A percentile compares a stretch with the other conserved stretches of the same genome.
These are phyloP conservation scores for Tetraodon nigroviridis DNA, from an alignment of 2,113 vertebrate genomes.

Conservation along the genomic window DNA sequence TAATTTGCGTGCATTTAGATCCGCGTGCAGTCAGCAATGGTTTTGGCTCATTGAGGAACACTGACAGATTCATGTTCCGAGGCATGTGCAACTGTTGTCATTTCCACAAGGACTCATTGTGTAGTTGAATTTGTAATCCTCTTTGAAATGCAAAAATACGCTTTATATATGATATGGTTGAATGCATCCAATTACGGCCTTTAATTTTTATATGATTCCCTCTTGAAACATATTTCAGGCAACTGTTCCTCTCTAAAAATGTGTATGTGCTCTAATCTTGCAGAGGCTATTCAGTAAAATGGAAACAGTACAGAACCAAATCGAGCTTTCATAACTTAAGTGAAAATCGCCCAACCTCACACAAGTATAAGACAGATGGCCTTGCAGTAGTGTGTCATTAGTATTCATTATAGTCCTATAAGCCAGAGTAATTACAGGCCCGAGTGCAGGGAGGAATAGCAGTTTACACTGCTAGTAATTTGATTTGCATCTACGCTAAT, in stretches of 20 bases:
- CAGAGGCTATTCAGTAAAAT: conserved; percentile 13
- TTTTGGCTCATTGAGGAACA: conserved; percentile 34
- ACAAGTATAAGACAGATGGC: conserved; percentile 60
- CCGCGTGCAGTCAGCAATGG: conserved; percentile 33
- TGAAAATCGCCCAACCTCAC: conserved; percentile 65
- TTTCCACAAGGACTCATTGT: conserved; percentile 54
- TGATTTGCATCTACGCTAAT: conserved; percentile 86
- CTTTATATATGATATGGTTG: conserved; percentile 64
- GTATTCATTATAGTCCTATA: conserved; percentile 79
- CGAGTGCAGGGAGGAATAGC: conserved; percentile 76
- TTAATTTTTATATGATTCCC: conserved; percentile 56
- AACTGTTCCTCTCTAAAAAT: conserved; percentile 38
- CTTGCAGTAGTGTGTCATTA: conserved; percentile 74
- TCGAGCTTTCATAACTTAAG: conserved; percentile 59
- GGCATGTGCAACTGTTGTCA: conserved; percentile 49
- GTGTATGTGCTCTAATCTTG: conserved; percentile 34
- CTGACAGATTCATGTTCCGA: conserved; percentile 41
- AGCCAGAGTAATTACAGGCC: conserved; percentile 79
- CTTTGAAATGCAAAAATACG: conserved; percentile 66
- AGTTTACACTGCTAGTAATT: conserved; percentile 81
- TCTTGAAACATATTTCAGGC: conserved; percentile 48
- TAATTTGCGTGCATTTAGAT: conserved; percentile 37
- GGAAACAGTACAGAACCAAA: conserved; percentile 25
- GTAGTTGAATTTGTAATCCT: conserved; percentile 57
- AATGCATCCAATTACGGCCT: conserved; percentile 59